Base-by-base conservation (phyloP, 2,888 invertebrate species). In the Parnassius orleans region DNA sequence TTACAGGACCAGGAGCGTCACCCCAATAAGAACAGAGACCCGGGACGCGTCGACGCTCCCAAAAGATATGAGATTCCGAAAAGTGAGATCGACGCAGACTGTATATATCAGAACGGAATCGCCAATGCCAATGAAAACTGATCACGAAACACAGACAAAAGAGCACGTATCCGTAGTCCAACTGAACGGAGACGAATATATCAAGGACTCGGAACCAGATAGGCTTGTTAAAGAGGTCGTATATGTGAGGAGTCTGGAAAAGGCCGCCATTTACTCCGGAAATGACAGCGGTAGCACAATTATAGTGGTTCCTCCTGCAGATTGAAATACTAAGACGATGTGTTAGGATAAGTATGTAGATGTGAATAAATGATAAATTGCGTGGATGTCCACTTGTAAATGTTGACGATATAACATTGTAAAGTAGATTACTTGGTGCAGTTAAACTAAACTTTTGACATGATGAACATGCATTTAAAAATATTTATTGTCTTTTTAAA, bases 61-160 rank as follows among this genome's bases (percentile, higher is more conserved):
- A 0, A 91, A 90, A 75, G 90, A 91, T 50, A 90, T 91, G 91
- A 78, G 90, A 56, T 90, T 91, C 66, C 77, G 88, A 2, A 90
- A 87, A 75, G 90, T 87, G 0, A 68, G 79, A 46, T 90, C 90
- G 0, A 87, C 90, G 0, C 90, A 90, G 75, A 89, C 89, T 0
- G 90, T 91, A 2, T 90, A 90, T 61, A 87, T 90, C 1, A 80
- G 73, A 63, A 82, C 78, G n/a, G 87, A 87, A 64, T 85, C 89
- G 53, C 86, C 88, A 0, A 58, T 76, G 1, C 15, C 55, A 1
- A 42, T 66, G 15, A 68, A 66, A 52, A 75, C 64, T 19, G 77
- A 83, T n/a, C 76, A 74, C 51, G 81, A 76, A 56, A 69, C 81
- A 1, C 80, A 80, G 60, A 75, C 80, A 0, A 81, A 81, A 33